phyloP scores from a whole-genome alignment of 2,797 vertebrate genomes.

The Danio jaintianensis region DNA sequence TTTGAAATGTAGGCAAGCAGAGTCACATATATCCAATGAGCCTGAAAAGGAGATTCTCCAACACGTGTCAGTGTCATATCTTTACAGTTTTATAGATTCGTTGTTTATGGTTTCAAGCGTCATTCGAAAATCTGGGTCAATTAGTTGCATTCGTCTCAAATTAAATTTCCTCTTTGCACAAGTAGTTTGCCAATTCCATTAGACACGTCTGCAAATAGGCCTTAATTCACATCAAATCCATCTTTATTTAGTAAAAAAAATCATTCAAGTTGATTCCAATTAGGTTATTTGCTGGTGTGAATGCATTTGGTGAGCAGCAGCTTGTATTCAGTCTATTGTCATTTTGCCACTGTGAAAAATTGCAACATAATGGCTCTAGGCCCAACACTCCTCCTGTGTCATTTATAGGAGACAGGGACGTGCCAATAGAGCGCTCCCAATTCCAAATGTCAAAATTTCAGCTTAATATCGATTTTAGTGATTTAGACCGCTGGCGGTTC shows the following conservation, averaged over 20 bases:
- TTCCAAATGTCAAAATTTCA: neutral
- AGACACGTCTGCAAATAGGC: neutral
- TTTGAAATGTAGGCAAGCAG: too few species aligned
- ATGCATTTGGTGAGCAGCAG: neutral
- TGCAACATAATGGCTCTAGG: slow-evolving; percentile 21
- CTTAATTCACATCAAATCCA: slow-evolving; percentile 7
- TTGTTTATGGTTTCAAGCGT: neutral
- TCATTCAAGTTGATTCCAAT: slow-evolving; percentile 1
- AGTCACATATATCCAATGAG: too few species aligned
- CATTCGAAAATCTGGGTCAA: neutral
- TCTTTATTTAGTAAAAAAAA: slow-evolving; percentile 5
- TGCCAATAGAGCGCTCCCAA: neutral
- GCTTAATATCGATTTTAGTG: slow-evolving; percentile 22
- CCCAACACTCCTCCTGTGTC: neutral
- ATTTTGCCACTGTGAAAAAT: slow-evolving; percentile 37
- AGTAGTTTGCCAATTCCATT: slow-evolving; percentile 18
- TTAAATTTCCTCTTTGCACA: neutral
- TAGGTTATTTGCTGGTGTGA: slow-evolving; percentile 30
- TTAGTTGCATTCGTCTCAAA: slow-evolving; percentile 7
- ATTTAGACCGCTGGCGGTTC: neutral
- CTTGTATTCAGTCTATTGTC: slow-evolving; percentile 31
- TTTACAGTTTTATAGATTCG: slow-evolving; percentile 8
- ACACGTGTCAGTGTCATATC: neutral
- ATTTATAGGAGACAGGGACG: slow-evolving; percentile 7
- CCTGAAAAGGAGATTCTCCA: neutral